Evolutionary conservation across 2,888 invertebrate genomes (phyloP).

Genomic region (Meliscaeva auricollis): DNA sequence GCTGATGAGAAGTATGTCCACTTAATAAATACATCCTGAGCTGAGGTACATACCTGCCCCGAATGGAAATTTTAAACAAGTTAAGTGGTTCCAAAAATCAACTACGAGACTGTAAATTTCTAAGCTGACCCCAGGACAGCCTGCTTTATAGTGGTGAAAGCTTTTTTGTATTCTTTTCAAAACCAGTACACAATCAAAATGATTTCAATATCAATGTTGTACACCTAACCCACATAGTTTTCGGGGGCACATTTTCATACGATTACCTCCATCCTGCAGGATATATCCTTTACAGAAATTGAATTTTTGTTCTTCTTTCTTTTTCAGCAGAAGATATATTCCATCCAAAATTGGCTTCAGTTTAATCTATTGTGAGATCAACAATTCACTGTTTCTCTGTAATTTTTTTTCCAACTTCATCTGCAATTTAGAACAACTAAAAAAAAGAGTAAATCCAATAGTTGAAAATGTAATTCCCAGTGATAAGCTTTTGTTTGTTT

Average conservation of each 20-base stretch:
- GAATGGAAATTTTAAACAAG: too few relatives aligned
- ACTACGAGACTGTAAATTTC: too few relatives aligned
- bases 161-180: too few relatives aligned
- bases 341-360: slow-evolving; percentile 21
- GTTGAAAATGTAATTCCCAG: slow-evolving; percentile 73
- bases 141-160: too few relatives aligned
- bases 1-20: too few relatives aligned
- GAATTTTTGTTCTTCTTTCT: slow-evolving; percentile 15
- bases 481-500: slow-evolving; percentile 67
- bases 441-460: slow-evolving; percentile 50
- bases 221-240: not conserved
- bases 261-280: not conserved
- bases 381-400: slow-evolving; percentile 10
- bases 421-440: not conserved
- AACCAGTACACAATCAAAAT: too few relatives aligned
- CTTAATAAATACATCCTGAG: too few relatives aligned
- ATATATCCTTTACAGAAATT: slow-evolving; percentile 11
- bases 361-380: slow-evolving; percentile 50
- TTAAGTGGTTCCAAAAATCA: too few relatives aligned
- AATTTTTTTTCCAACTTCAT: slow-evolving; percentile 20
- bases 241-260: not conserved
- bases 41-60: too few relatives aligned
- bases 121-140: too few relatives aligned
- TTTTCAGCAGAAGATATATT: slow-evolving; percentile 20
- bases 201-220: not conserved